Base-by-base conservation (phyloP, 2,113 vertebrate species). In the Amia ocellicauda region DNA sequence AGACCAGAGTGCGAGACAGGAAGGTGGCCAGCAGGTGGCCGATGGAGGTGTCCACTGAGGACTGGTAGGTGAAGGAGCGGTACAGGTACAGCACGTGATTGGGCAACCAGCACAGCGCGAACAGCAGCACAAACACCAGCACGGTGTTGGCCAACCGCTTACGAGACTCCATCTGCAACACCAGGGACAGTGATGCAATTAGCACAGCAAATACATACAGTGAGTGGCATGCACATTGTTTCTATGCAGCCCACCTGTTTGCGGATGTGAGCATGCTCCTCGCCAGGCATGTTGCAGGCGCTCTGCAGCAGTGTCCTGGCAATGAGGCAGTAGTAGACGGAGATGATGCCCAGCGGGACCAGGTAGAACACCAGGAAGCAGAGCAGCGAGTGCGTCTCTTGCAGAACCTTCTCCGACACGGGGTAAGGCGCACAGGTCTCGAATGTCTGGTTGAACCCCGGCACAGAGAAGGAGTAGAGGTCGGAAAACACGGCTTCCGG, bases 121-220 rank as follows among this genome's bases (percentile, higher is more conserved):
- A 92, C 63, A 92, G 72, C 58, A 78, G 87, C 45, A 91, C 88
- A 27, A 92, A 77, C 63, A 91, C 89, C 74, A 92, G 57, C 2
- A 91, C 89, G 0, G 88, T 92, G 77, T 84, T 92, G 55, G 89
- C 90, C 68, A 91, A 85, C 77, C 90, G 85, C 75, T 89, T 90
- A 66, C 90, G 86, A 69, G 89, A 88, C 78, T 90, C 88, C 28
- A 91, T 88, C 90, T 91, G 66, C 7, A 3, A 71, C 58, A 69
- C 11, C 11, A 55, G 24, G 13, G 26, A 28, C 53, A 55, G 23
- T 3, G 2, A 26, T 11, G 31, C 23, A 55, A 4, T 7, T 19
- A 7, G 11, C 20, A 52, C 53, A 24, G n/a, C n/a, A 47, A 47
- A 47, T 3, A 47, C 13, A 47, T 47, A n/a, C 3, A 11, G 10